phyloP scores from a whole-genome alignment of 1,140 invertebrate species.

The Harpegnathos saltator region DNA sequence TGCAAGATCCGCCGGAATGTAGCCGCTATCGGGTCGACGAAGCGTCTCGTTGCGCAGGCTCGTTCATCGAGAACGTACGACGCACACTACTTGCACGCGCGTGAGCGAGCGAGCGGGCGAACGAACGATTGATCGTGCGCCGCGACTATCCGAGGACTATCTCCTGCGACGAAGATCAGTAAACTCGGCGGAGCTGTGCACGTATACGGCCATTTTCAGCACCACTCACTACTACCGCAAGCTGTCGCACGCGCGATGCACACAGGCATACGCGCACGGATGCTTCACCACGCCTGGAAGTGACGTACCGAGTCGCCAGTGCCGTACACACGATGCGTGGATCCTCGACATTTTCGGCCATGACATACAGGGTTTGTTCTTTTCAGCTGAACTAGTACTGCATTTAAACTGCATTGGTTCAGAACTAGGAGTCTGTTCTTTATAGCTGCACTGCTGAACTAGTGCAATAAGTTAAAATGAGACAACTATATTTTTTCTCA shows the following conservation, averaged over 20 bases:
- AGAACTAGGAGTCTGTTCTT: too few relatives aligned
- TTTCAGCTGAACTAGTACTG: too few relatives aligned
- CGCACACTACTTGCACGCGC: constrained; percentile 4
- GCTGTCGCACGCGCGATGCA: constrained; percentile 71
- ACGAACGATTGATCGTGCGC: constrained; percentile 4
- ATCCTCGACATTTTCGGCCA: too few relatives aligned
- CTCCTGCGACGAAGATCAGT: constrained; percentile 61
- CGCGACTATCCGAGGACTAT: constrained; percentile 51
- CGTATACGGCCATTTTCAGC: constrained; percentile 82
- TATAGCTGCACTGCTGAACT: too few relatives aligned
- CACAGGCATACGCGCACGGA: constrained; percentile 29
- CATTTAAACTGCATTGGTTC: too few relatives aligned
- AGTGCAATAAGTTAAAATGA: too few relatives aligned
- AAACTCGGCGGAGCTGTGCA: constrained; percentile 66
- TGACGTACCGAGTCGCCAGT: constrained; percentile 75
- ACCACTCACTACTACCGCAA: constrained; percentile 30
- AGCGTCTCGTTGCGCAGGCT: neutral
- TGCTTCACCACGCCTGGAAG: constrained; percentile 78
- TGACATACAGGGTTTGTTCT: too few relatives aligned
- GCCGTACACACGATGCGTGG: too few relatives aligned
- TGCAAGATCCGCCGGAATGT: constrained; percentile 36
- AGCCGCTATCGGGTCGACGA: constrained; percentile 23
- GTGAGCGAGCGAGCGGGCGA: neutral
- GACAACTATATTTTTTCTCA: too few relatives aligned
- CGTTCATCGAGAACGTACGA: neutral